Percentiles rank a stretch among this genome's conserved stretches.
These are phyloP conservation scores for Macrobrachium nipponense DNA, from an alignment of 1,140 invertebrate species.

Conservation along the genomic window DNA sequence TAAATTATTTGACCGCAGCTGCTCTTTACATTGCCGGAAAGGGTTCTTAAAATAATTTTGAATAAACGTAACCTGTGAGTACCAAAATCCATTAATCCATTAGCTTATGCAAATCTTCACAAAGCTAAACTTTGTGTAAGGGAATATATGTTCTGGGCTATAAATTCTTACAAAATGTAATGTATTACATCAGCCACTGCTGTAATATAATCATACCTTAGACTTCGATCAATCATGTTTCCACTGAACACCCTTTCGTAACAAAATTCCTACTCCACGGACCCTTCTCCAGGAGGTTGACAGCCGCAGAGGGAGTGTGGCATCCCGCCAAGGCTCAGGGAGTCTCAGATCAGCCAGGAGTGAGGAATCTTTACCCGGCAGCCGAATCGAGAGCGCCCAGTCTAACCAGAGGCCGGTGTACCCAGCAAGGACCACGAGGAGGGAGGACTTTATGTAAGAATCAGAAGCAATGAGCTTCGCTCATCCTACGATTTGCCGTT, in stretches of 20 bases:
- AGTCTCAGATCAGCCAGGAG: slow-evolving; percentile 35
- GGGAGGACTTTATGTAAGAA: slow-evolving; percentile 68
- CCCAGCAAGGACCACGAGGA: slow-evolving; percentile 67
- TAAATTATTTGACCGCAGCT: no score
- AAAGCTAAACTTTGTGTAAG: no score
- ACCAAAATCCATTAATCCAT: no score
- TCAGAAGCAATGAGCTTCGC: no score
- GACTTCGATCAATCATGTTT: background rate
- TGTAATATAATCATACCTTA: background rate
- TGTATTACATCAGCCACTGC: background rate
- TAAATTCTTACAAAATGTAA: no score
- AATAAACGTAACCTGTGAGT: no score
- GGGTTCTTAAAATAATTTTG: no score
- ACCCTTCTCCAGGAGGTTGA: slow-evolving; percentile 33
- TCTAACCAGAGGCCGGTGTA: slow-evolving; percentile 64
- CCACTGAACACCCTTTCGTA: background rate
- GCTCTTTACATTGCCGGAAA: no score
- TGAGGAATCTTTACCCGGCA: slow-evolving; percentile 31
- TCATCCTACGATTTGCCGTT: background rate
- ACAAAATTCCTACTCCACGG: background rate
- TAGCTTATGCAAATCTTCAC: no score
- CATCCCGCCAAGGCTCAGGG: slow-evolving; percentile 23
- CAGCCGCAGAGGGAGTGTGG: slow-evolving; percentile 26
- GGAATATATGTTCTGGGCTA: no score
- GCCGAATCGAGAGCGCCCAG: slow-evolving; percentile 11